A percentile compares a stretch with the other conserved stretches of the same genome.
These are phyloP conservation scores for Rhadinocentrus ornatus DNA, from an alignment of 2,797 vertebrate species.

Conservation along the genomic window DNA sequence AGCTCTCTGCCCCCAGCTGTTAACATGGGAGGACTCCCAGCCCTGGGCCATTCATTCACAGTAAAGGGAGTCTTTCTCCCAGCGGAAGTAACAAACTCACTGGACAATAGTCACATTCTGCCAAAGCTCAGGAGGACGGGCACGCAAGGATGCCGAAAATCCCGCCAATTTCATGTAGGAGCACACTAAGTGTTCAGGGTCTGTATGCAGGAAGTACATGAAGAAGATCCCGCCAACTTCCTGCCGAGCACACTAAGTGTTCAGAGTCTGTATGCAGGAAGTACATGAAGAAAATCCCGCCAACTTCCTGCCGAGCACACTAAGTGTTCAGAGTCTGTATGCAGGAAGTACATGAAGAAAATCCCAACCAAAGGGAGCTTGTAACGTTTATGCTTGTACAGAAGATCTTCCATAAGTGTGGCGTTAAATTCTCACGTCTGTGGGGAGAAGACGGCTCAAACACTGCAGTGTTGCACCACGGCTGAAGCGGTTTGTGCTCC, in stretches of 20 bases:
- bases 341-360: not conserved
- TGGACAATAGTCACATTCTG: constrained; percentile 78
- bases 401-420: constrained; percentile 18
- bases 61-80: constrained; percentile 68
- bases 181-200: constrained; percentile 4
- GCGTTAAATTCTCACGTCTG: constrained; percentile 53
- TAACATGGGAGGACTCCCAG: constrained; percentile 43
- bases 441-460: constrained; percentile 44
- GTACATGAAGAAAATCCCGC: not conserved
- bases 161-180: constrained; percentile 30
- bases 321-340: not conserved
- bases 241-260: constrained; percentile 12
- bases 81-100: constrained; percentile 49
- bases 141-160: constrained; percentile 12
- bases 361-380: not conserved
- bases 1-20: constrained; percentile 54
- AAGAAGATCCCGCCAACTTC: constrained; percentile 30
- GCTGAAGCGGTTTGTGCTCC: constrained; percentile 41
- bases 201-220: not conserved
- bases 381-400: not conserved
- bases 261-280: not conserved
- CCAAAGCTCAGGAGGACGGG: constrained; percentile 30
- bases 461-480: constrained; percentile 46
- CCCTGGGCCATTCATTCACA: constrained; percentile 49
- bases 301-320: constrained; percentile 26